phyloP scores from a whole-genome alignment of 2,113 vertebrate species.

The Oryzias javanicus region DNA sequence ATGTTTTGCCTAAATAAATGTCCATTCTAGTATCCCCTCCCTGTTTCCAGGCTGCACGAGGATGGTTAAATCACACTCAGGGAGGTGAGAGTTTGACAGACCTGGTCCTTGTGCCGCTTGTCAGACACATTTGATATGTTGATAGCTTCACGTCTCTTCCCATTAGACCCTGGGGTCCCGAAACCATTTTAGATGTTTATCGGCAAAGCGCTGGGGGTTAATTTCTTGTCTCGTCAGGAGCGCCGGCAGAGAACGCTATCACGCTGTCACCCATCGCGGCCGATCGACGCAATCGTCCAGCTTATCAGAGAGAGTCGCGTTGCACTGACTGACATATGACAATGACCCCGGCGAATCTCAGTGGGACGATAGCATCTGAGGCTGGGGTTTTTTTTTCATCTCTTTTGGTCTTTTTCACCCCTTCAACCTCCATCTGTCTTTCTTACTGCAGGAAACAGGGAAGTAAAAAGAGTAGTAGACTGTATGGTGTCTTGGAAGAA shows the following conservation, averaged over 20 bases:
- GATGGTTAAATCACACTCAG: conserved; percentile 58
- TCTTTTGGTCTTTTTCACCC: conserved; percentile 31
- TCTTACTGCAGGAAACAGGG: conserved; percentile 63
- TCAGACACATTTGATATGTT: conserved; percentile 77
- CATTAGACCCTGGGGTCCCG: conserved; percentile 72
- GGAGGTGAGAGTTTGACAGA: conserved; percentile 69
- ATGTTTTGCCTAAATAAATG: conserved; percentile 54
- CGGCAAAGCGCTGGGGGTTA: conserved; percentile 75
- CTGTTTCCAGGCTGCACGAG: conserved; percentile 18
- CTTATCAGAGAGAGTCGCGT: conserved; percentile 71
- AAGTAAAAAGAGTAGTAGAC: conserved; percentile 51
- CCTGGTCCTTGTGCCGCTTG: conserved; percentile 74
- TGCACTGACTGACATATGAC: conserved; percentile 78
- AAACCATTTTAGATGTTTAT: conserved; percentile 82
- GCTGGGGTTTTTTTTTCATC: conserved; percentile 49
- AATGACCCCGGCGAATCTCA: conserved; percentile 72
- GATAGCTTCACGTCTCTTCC: conserved; percentile 75
- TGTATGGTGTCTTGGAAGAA: conserved; percentile 57
- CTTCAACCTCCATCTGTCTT: conserved; percentile 19
- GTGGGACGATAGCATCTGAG: conserved; percentile 66
- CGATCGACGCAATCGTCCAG: conserved; percentile 53
- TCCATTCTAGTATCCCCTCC: conserved; percentile 40
- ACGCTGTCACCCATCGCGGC: conserved; percentile 54
- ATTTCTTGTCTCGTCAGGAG: conserved; percentile 75
- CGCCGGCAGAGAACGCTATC: conserved; percentile 55